phyloP scores from a whole-genome alignment of 2,797 vertebrate genomes.

The Brachymystax lenok region DNA sequence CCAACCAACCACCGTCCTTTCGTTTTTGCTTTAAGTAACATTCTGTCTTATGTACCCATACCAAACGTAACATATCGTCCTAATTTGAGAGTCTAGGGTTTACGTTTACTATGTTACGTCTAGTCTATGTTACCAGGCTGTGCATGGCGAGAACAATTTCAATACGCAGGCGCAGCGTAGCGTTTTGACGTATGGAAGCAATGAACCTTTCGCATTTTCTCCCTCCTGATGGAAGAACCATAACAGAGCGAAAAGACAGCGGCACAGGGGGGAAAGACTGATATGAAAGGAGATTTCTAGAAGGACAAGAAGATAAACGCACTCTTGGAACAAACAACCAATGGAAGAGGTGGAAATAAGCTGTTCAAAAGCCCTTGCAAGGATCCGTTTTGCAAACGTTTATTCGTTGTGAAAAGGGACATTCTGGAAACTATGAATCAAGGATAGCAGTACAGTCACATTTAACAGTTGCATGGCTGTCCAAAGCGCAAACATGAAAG shows the following conservation, averaged over 20 bases:
- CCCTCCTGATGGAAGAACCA: slow-evolving; percentile 42
- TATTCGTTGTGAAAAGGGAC: not conserved
- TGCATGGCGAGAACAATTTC: not conserved
- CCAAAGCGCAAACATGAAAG: slow-evolving; percentile 23
- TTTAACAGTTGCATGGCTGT: slow-evolving; percentile 56
- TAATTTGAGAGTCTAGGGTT: too few species aligned
- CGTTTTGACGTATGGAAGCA: slow-evolving; percentile 58
- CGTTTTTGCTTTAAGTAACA: too few species aligned
- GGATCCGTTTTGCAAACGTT: not conserved
- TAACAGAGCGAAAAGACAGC: slow-evolving; percentile 24
- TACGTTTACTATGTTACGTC: too few species aligned
- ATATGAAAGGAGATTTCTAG: not conserved
- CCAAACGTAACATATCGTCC: too few species aligned
- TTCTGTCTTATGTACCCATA: too few species aligned
- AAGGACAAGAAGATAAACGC: not conserved
- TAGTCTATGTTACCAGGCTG: not conserved
- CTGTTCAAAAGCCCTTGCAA: not conserved
- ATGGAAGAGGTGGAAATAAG: not conserved
- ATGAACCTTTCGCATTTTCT: slow-evolving; percentile 39
- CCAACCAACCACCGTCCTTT: too few species aligned
- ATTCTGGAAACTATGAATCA: not conserved
- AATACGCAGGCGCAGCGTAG: slow-evolving; percentile 63
- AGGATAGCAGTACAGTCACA: not conserved
- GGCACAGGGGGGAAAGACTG: slow-evolving; percentile 10
- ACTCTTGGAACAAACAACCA: not conserved